Evolutionary conservation across 2,113 vertebrate genomes (phyloP), one percentile per base, ranked within the genome.

Genomic region (Xenopus borealis): DNA sequence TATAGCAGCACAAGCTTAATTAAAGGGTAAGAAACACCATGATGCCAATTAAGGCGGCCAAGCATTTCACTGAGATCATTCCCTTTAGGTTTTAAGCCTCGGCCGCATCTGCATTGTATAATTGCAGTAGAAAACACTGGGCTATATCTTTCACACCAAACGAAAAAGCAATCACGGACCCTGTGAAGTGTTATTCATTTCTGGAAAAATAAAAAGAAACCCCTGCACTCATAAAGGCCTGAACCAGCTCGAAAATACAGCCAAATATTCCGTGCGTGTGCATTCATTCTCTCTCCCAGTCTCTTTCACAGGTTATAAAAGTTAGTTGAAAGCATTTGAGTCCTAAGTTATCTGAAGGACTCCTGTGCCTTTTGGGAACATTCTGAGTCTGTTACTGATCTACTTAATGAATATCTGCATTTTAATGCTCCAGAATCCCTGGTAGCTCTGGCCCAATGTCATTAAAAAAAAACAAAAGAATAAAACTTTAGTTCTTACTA

Each of bases 321-420:
- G 7, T 59, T 59, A 20, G 20, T 23, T 61, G 18, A 61, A 61
- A 61, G 58, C 58, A 61, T 61, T 23, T 58, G 17, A 58, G 55
- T 23, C 20, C 58, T 61, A 61, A 61, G 18, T 61, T 61, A 61
- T 18, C 9, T 61, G 58, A 61, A 61, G 58, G 58, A 61, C 58
- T 61, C 58, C 10, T 23, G 19, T 27, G 58, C 18, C 58, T 27
- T 23, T 23, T 20, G 58, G 58, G 58, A 61, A 61, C 20, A 27
- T 23, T 61, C 13, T 6, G 2, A 55, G 14, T 23, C 20, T 12
- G 58, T 61, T 20, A 61, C 58, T 61, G 58, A 61, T 61, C 20
- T 61, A 23, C 58, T 23, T 27, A 61, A 20, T 23, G 58, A 61
- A 61, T 27, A 61, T 19, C 55, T 58, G 18, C 14, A 58, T 61